Percentiles rank a stretch among this genome's conserved stretches.
These are phyloP conservation scores for Carassius carassius DNA, from an alignment of 2,113 vertebrate species.

Conservation along the genomic window DNA sequence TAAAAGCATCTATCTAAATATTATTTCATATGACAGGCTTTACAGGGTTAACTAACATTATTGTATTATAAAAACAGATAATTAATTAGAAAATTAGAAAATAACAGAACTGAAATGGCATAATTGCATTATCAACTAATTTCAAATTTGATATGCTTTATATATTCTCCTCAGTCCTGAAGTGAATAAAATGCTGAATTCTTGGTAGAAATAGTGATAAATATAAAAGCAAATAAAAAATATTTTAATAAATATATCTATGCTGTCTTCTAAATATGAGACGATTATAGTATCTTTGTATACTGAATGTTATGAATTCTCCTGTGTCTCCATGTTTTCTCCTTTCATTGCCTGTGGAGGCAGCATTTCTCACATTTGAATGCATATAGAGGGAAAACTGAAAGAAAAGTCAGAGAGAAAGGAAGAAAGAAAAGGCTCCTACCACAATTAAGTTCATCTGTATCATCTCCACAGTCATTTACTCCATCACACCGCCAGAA, in stretches of 20 bases:
- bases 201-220: background rate
- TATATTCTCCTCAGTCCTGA: background rate
- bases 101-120: background rate
- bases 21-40: background rate
- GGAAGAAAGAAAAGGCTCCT: constrained; percentile 54
- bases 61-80: background rate
- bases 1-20: background rate
- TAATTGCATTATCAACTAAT: background rate
- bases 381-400: background rate
- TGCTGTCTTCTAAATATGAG: too few species aligned
- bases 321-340: background rate
- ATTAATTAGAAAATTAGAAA: background rate
- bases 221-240: background rate
- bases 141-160: background rate
- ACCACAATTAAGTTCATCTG: constrained; percentile 88
- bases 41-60: background rate
- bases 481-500: constrained; percentile 89
- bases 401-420: background rate
- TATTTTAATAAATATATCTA: too few species aligned
- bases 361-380: background rate
- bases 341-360: background rate
- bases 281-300: too few species aligned
- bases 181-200: background rate
- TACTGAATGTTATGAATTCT: background rate
- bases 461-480: constrained; percentile 88